Percentiles rank a stretch among this genome's conserved stretches.
These are phyloP conservation scores for Polymixis lichenea DNA, from an alignment of 2,888 invertebrate species.

Conservation along the genomic window DNA sequence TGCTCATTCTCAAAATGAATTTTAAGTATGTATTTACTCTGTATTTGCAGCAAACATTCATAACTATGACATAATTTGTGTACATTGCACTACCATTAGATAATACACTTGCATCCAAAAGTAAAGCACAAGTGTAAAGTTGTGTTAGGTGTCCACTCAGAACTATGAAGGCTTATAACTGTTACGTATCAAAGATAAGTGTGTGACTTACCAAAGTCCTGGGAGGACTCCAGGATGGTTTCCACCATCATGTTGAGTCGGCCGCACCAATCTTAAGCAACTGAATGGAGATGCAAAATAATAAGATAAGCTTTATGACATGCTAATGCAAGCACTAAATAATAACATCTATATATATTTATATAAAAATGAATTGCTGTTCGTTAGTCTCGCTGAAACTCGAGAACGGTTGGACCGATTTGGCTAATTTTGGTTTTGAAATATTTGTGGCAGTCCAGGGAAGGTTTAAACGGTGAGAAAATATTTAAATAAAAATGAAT, in stretches of 20 bases:
- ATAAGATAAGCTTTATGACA: constrained; percentile 64
- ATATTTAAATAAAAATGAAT: too few relatives aligned
- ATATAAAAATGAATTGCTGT: too few relatives aligned
- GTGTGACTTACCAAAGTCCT: constrained; percentile 86
- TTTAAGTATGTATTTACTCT: background rate
- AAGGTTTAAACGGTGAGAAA: too few relatives aligned
- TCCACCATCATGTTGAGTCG: constrained; percentile 88
- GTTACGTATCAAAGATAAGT: background rate
- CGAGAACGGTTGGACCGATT: too few relatives aligned
- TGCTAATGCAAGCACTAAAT: constrained; percentile 20
- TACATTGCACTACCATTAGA: constrained; percentile 3
- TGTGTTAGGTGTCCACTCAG: background rate
- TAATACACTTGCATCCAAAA: background rate
- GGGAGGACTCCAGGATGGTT: constrained; percentile 87
- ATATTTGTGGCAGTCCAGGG: too few relatives aligned
- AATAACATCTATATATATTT: too few relatives aligned
- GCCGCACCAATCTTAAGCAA: constrained; percentile 75
- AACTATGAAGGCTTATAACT: background rate
- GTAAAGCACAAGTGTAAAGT: background rate
- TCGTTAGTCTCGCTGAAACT: too few relatives aligned
- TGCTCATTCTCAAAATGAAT: background rate
- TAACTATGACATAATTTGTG: background rate
- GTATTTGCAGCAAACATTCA: too few relatives aligned
- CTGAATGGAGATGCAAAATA: constrained; percentile 77
- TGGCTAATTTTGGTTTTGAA: too few relatives aligned